Base-by-base conservation (phyloP, 1,140 invertebrate species). In the Anastrepha ludens region DNA sequence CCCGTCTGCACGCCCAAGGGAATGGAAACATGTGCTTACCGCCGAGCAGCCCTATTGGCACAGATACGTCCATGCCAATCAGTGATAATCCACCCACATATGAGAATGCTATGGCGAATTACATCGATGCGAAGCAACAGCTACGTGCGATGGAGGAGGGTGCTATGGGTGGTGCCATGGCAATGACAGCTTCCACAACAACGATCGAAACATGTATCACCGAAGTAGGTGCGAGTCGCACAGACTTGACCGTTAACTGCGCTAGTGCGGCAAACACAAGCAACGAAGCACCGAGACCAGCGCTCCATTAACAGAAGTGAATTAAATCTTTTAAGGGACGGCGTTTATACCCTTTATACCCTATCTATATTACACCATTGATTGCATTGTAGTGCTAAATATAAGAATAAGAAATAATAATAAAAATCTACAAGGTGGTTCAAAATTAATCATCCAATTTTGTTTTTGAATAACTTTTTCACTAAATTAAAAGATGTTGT, bases 131-230 rank as follows among this genome's bases (percentile, higher is more conserved):
- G 9, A 86, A 86, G 50, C 85, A 86, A 20, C 55, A 86, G 58
- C n/a, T 59, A 15, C 85, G 55, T n/a, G 29, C n/a, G 15, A 86
- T 86, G 58, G 85, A 86, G 59, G 58, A 86, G 41, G 58, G 58
- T 60, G 85, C 85, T 41, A 11, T 86, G 29, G 85, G 11, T 62
- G 58, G 58, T 62, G 41, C 67, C 7, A 86, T 62, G 59, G 29
- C 85, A 5, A 86, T 62, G 55, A 29, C 59, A 8, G 59, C 55
- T 44, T 86, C 85, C 39, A 86, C 85, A 60, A 62, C 85, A 0
- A 86, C 85, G 58, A 86, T 86, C 15, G 85, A 86, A 62, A 86
- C 85, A 15, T 59, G 55, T 86, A 44, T 86, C 17, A 20, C 74
- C 8, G 50, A 81, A 47, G 50, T 81, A 47, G 74, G 9, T 7